Conservation (phyloP, 1,140 invertebrate species). For the Brachionus asplanchnoidis region DNA sequence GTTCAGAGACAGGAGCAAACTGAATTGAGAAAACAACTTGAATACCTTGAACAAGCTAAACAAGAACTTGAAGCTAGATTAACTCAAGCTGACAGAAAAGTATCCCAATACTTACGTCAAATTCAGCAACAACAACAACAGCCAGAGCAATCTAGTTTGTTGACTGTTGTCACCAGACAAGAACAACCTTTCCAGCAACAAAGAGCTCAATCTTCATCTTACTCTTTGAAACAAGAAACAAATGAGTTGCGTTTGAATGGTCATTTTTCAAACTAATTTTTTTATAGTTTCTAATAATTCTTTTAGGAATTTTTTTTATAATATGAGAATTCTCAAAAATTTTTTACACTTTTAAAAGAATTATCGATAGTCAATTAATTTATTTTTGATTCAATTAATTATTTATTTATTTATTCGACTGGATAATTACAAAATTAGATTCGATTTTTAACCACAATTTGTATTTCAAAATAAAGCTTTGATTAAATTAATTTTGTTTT, state of each 20-base stretch:
- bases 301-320: not conserved
- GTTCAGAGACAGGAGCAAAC: not conserved
- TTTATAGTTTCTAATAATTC: not conserved
- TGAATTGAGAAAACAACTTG: not conserved
- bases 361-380: not conserved
- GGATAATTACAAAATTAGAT: not conserved
- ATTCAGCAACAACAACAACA: conserved; percentile 27
- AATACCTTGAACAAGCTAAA: not conserved
- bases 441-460: not conserved
- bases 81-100: not conserved
- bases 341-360: not conserved
- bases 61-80: not conserved
- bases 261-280: conserved; percentile 12
- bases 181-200: not conserved
- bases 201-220: not conserved
- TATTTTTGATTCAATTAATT: not conserved
- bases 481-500: not conserved
- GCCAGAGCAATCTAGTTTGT: not conserved
- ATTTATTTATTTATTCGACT: not conserved
- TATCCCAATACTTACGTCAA: not conserved
- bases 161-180: not conserved
- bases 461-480: not conserved
- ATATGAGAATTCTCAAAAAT: not conserved
- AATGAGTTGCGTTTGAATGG: not conserved
- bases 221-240: not conserved